These are phyloP conservation scores for Ceraclea dissimilis DNA, from an alignment of 2,888 invertebrate genomes.

Conservation along the genomic window DNA sequence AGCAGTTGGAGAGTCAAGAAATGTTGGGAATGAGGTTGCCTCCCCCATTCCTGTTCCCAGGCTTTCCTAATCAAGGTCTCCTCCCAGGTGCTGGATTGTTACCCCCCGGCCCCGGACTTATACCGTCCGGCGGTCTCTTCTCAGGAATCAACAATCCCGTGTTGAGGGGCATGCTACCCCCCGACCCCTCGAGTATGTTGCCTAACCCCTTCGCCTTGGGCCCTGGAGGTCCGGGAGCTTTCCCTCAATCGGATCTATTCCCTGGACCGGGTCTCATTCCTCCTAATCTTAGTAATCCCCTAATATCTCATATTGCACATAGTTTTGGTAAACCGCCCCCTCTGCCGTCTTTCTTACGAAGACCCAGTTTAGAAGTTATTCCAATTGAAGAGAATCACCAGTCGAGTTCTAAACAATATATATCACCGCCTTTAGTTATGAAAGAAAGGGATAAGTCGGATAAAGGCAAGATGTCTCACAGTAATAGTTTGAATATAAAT, in stretches of 20 bases:
- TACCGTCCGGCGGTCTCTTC: constrained; percentile 36
- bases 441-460: constrained; percentile 41
- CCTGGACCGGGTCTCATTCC: constrained; percentile 57
- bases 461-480: constrained; percentile 45
- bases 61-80: constrained; percentile 46
- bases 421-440: constrained; percentile 24
- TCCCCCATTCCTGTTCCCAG: constrained; percentile 44
- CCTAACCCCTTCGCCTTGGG: constrained; percentile 48
- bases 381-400: constrained; percentile 43
- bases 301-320: constrained; percentile 39
- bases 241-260: constrained; percentile 37
- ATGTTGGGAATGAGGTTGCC: constrained; percentile 28
- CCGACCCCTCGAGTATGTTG: constrained; percentile 36
- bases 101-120: constrained; percentile 31
- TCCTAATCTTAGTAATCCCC: constrained; percentile 44
- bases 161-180: constrained; percentile 36
- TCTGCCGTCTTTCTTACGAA: constrained; percentile 49
- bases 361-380: constrained; percentile 51
- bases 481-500: constrained; percentile 45
- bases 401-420: constrained; percentile 28
- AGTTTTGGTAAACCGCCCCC: constrained; percentile 53
- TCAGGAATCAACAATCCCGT: constrained; percentile 43
- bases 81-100: constrained; percentile 43
- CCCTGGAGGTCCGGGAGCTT: constrained; percentile 54
- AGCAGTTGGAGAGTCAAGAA: constrained; percentile 17